Conservation (phyloP, 2,113 vertebrate species). For the Anolis carolinensis region DNA sequence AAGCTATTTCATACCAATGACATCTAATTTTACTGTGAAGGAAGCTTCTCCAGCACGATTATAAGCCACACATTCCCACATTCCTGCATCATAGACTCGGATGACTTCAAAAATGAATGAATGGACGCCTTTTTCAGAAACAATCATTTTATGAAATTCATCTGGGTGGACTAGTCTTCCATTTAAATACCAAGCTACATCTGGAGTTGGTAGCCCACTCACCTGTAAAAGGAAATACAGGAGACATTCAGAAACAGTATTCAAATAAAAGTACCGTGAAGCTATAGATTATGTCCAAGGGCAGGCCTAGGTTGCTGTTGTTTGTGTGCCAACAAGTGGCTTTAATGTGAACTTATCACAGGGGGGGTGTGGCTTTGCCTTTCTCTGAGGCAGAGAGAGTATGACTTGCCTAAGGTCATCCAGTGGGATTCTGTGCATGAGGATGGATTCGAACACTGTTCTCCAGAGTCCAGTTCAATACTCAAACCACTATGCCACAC, state of each 20-base stretch:
- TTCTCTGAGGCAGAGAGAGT: too few species aligned
- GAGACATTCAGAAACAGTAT: slow-evolving; percentile 17
- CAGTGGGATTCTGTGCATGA: too few species aligned
- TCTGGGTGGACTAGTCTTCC: slow-evolving; percentile 91
- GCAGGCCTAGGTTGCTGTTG: background rate
- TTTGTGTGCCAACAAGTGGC: too few species aligned
- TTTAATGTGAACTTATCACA: too few species aligned
- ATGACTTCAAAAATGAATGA: slow-evolving; percentile 95
- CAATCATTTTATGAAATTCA: slow-evolving; percentile 95
- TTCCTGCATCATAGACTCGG: slow-evolving; percentile 87
- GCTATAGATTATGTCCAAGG: background rate
- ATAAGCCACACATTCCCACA: slow-evolving; percentile 88
- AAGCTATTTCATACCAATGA: slow-evolving; percentile 81
- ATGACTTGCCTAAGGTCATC: too few species aligned
- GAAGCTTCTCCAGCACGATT: slow-evolving; percentile 91
- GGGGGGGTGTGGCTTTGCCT: too few species aligned
- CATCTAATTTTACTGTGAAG: slow-evolving; percentile 86
- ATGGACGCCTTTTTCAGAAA: slow-evolving; percentile 93
- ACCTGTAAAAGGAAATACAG: slow-evolving; percentile 77
- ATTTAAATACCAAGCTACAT: slow-evolving; percentile 92
- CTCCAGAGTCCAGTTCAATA: too few species aligned
- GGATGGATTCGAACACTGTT: too few species aligned
- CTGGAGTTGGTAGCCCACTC: slow-evolving; percentile 88
- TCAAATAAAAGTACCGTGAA: background rate
- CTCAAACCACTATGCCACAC: too few species aligned